Evolutionary conservation across 1,140 invertebrate species (phyloP).

Genomic region (Pseudobourletiella spinata): DNA sequence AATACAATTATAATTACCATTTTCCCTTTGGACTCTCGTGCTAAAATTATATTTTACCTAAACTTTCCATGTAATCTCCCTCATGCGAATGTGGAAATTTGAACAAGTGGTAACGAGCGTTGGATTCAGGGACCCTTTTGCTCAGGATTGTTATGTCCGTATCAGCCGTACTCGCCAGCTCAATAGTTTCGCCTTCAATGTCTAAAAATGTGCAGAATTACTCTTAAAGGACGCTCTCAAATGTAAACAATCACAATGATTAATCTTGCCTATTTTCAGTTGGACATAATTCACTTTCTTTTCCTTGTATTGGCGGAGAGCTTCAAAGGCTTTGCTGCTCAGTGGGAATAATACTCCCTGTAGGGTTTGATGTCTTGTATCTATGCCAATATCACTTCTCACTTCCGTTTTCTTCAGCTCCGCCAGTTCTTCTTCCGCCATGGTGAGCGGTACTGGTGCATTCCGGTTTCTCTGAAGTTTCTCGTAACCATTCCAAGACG

Average conservation of each 20-base stretch:
- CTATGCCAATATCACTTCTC: constrained; percentile 65
- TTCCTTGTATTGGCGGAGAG: constrained; percentile 51
- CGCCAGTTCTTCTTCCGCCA: constrained; percentile 77
- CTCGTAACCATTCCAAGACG: constrained; percentile 68
- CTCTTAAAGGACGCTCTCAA: background rate
- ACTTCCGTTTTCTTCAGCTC: constrained; percentile 64
- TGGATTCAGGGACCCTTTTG: constrained; percentile 66
- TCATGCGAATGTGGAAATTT: constrained; percentile 86
- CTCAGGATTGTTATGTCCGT: constrained; percentile 56
- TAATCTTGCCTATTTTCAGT: constrained; percentile 44
- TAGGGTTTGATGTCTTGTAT: constrained; percentile 81
- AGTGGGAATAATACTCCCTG: constrained; percentile 88
- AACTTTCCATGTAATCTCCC: constrained; percentile 73
- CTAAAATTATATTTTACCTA: constrained; percentile 48
- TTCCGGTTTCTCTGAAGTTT: constrained; percentile 64
- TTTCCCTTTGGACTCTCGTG: too few relatives aligned
- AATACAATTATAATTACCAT: too few relatives aligned
- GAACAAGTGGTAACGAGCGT: constrained; percentile 85
- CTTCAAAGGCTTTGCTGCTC: constrained; percentile 65
- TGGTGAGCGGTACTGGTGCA: constrained; percentile 79
- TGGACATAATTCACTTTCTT: constrained; percentile 54
- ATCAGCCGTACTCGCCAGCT: constrained; percentile 56
- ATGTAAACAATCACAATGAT: background rate
- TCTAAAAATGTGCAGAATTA: constrained; percentile 43
- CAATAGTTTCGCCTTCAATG: constrained; percentile 64